Percentiles rank a stretch among this genome's conserved stretches.
Evolutionary conservation across 2,888 invertebrate genomes (phyloP).

Genomic region (Alviniconcha strummeri): DNA sequence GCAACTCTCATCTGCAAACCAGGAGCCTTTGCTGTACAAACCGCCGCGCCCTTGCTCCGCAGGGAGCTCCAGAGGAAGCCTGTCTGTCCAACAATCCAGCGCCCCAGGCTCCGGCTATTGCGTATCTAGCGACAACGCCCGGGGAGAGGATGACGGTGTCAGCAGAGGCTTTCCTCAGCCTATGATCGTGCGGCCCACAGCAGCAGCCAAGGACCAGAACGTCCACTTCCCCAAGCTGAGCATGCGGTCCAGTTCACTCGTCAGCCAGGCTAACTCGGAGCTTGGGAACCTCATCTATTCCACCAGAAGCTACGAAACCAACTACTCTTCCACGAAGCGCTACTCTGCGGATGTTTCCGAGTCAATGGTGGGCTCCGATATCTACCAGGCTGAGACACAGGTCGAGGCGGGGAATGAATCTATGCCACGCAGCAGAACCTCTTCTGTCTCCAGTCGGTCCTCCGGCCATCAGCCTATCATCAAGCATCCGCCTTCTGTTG

Average conservation of each 20-base stretch:
- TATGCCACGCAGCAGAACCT: neutral
- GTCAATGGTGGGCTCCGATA: neutral
- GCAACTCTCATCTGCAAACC: neutral
- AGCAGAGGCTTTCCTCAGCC: constrained; percentile 1
- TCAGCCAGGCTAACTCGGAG: constrained; percentile 20
- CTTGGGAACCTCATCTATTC: constrained; percentile 13
- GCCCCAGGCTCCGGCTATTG: constrained; percentile 8
- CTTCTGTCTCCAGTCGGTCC: constrained; percentile 7
- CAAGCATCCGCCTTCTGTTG: constrained; percentile 1
- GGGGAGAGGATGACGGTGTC: constrained; percentile 12
- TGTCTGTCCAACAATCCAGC: constrained; percentile 2
- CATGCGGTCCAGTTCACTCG: constrained; percentile 14
- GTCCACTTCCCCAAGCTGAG: constrained; percentile 13
- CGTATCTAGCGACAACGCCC: neutral
- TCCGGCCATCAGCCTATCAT: neutral
- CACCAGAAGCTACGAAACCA: constrained; percentile 22
- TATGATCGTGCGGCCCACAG: neutral
- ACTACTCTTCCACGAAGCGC: constrained; percentile 5
- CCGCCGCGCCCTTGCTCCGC: constrained; percentile 6
- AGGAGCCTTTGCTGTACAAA: constrained; percentile 23
- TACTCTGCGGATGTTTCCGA: constrained; percentile 21
- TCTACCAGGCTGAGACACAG: neutral
- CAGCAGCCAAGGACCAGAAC: neutral
- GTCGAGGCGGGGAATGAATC: neutral
- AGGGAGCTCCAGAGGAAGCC: constrained; percentile 18